Conservation (phyloP, 2,888 invertebrate genomes). For the Lepidonotus clava region DNA sequence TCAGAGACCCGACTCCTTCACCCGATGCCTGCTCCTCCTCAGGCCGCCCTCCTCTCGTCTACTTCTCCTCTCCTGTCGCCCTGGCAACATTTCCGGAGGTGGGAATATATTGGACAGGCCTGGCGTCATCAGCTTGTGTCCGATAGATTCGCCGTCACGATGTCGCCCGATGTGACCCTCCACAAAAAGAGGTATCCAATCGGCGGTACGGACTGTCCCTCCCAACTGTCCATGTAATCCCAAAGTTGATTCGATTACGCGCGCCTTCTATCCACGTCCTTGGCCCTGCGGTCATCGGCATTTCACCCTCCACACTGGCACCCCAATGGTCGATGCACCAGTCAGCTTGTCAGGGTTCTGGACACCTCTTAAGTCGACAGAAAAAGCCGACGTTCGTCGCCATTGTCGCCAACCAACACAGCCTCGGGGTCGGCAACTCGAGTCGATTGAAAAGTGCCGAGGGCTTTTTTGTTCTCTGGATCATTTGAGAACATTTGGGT, state of each 20-base stretch:
- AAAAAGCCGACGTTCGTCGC: neutral
- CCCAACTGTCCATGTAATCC: neutral
- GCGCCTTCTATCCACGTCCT: neutral
- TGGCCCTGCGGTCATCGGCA: neutral
- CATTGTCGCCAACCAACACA: neutral
- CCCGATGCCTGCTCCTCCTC: too few species aligned
- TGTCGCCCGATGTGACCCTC: too few species aligned
- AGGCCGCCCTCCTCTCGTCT: too few species aligned
- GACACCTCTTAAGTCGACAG: neutral
- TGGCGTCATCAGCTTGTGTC: neutral
- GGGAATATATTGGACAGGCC: neutral
- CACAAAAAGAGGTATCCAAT: neutral
- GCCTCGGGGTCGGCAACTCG: neutral
- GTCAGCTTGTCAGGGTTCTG: neutral
- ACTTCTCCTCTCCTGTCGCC: too few species aligned
- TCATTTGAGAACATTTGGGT: neutral
- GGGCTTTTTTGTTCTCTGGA: neutral
- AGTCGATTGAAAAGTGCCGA: neutral
- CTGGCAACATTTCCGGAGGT: too few species aligned
- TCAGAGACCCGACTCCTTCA: too few species aligned
- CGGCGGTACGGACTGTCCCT: neutral
- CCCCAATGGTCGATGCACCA: neutral
- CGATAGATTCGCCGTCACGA: too few species aligned
- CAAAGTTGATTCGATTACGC: conserved; percentile 3
- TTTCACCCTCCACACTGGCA: neutral